These are phyloP conservation scores for Acromyrmex echinatior DNA, from an alignment of 1,140 invertebrate genomes.

Conservation along the genomic window DNA sequence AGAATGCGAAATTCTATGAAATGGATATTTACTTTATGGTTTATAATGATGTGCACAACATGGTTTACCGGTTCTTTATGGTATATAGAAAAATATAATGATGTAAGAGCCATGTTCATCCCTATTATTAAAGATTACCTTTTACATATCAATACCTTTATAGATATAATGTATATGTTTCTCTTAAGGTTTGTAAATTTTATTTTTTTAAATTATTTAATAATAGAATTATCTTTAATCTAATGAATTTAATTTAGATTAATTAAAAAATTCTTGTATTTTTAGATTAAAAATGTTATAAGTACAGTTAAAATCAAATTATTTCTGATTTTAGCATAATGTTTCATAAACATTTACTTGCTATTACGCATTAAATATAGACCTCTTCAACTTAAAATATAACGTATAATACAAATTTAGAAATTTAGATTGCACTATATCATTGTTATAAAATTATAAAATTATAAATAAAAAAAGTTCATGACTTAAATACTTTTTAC, in stretches of 20 bases:
- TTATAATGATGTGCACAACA: neutral
- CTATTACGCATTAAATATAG: neutral
- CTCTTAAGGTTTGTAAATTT: conserved; percentile 23
- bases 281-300: neutral
- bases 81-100: neutral
- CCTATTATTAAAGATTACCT: neutral
- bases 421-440: no score
- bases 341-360: neutral
- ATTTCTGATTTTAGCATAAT: neutral
- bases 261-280: neutral
- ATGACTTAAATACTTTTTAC: neutral
- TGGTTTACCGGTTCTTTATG: neutral
- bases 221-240: neutral
- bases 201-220: conserved; percentile 3
- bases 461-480: neutral
- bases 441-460: neutral
- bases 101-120: neutral
- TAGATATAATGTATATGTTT: conserved; percentile 10
- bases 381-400: neutral
- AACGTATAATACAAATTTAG: neutral
- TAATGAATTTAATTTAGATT: neutral
- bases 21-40: conserved; percentile 4
- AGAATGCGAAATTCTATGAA: conserved; percentile 6
- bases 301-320: neutral
- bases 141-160: neutral